phyloP scores from a whole-genome alignment of 2,113 vertebrate species.

The Rallus limicola region DNA sequence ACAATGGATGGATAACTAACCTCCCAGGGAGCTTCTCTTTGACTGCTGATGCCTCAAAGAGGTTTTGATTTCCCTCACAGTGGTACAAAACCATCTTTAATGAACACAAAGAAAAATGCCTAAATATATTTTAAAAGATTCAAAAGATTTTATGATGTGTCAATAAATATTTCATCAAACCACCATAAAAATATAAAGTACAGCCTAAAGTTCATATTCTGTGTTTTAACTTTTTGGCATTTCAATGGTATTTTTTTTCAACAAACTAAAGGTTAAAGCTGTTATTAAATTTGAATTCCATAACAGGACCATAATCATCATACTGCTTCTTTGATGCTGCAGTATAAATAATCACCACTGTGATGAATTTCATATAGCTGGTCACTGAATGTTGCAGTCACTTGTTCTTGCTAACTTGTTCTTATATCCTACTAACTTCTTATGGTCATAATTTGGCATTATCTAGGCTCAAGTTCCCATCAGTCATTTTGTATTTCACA shows the following conservation, averaged over 20 bases:
- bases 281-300: not conserved
- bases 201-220: not conserved
- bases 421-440: not conserved
- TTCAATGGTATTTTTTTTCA: not conserved
- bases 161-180: not conserved
- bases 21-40: not conserved
- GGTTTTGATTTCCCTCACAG: not conserved
- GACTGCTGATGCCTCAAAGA: not conserved
- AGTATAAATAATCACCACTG: not conserved
- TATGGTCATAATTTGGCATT: not conserved
- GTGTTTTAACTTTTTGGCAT: not conserved
- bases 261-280: slow-evolving; percentile 19
- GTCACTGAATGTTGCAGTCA: not conserved
- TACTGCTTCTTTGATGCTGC: not conserved
- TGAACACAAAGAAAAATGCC: not conserved
- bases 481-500: not conserved
- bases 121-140: not conserved
- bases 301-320: not conserved
- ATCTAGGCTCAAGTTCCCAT: not conserved
- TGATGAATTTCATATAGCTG: not conserved
- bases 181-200: not conserved
- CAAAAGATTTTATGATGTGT: too few species aligned
- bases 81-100: not conserved
- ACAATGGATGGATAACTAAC: too few species aligned
- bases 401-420: not conserved